Evolutionary conservation across 2,113 vertebrate genomes (phyloP).

Genomic region (Electrona antarctica): DNA sequence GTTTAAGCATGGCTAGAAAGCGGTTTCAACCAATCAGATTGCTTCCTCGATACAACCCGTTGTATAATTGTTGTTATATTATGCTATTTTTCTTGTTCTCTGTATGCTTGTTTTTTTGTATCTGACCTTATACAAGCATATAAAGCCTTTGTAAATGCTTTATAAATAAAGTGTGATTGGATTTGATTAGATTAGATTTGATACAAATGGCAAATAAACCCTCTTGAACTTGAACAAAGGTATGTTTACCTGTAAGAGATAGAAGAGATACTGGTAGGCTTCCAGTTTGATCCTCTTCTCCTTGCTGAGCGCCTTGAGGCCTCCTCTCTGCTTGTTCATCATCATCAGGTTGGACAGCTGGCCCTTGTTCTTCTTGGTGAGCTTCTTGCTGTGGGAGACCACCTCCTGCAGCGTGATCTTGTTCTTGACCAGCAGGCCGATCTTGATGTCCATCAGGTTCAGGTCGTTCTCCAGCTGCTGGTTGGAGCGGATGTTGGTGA

Average conservation of each 20-base stretch:
- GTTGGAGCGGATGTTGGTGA: slow-evolving; percentile 96
- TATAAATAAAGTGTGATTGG: no score
- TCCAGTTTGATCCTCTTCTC: slow-evolving; percentile 95
- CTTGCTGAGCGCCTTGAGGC: slow-evolving; percentile 96
- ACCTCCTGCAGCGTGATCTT: slow-evolving; percentile 98
- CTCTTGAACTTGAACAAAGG: no score
- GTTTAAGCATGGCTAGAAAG: no score
- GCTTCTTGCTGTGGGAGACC: slow-evolving; percentile 97
- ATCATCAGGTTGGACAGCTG: slow-evolving; percentile 97
- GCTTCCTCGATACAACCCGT: no score
- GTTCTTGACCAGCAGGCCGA: slow-evolving; percentile 96
- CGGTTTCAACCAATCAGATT: no score
- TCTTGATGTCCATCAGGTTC: slow-evolving; percentile 99
- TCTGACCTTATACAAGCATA: no score
- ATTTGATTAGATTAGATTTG: no score
- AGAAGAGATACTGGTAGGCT: slow-evolving; percentile 96
- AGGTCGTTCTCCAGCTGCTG: slow-evolving; percentile 97
- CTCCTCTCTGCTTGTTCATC: slow-evolving; percentile 95
- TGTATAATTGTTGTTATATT: no score
- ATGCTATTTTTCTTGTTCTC: no score
- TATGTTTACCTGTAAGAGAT: slow-evolving; percentile 87
- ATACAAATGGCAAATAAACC: no score
- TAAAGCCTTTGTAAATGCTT: no score
- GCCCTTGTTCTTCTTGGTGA: slow-evolving; percentile 97
- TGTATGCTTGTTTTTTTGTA: no score